Conservation (phyloP, 1,140 invertebrate species). For the Ceratina calcarata region DNA sequence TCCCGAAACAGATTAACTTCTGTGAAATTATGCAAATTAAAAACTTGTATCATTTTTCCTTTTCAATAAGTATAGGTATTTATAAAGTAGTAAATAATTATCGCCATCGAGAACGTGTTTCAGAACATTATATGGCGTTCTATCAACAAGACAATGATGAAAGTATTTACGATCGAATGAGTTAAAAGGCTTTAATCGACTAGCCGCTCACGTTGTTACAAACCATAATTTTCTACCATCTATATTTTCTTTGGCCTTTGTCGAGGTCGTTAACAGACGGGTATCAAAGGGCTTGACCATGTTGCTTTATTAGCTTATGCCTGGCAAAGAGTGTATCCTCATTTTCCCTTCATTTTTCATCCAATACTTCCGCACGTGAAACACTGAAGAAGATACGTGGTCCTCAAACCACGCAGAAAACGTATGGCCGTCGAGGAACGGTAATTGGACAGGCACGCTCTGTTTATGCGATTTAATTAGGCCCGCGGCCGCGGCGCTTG, state of each 20-base stretch:
- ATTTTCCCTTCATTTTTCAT: background rate
- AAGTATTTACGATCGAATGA: constrained; percentile 12
- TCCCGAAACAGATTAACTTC: too few species aligned
- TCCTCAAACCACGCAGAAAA: constrained; percentile 57
- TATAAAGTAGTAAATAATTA: background rate
- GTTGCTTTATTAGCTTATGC: constrained; percentile 16
- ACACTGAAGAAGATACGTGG: background rate
- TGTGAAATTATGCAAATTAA: too few species aligned
- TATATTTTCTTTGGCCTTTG: background rate
- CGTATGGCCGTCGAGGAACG: constrained; percentile 58
- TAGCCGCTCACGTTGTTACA: constrained; percentile 8
- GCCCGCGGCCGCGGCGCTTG: constrained; percentile 36
- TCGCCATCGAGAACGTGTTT: background rate
- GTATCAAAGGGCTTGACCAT: background rate
- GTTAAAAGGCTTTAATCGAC: constrained; percentile 35
- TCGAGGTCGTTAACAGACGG: background rate
- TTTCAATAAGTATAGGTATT: background rate
- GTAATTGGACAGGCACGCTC: constrained; percentile 76
- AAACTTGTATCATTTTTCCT: too few species aligned
- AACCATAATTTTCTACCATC: constrained; percentile 14
- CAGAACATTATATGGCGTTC: background rate
- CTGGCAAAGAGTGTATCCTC: constrained; percentile 2
- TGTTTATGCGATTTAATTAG: constrained; percentile 78
- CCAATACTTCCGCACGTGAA: constrained; percentile 8
- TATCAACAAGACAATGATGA: constrained; percentile 10